Conservation (phyloP, 2,797 vertebrate species). For the Cirrhinus molitorella region DNA sequence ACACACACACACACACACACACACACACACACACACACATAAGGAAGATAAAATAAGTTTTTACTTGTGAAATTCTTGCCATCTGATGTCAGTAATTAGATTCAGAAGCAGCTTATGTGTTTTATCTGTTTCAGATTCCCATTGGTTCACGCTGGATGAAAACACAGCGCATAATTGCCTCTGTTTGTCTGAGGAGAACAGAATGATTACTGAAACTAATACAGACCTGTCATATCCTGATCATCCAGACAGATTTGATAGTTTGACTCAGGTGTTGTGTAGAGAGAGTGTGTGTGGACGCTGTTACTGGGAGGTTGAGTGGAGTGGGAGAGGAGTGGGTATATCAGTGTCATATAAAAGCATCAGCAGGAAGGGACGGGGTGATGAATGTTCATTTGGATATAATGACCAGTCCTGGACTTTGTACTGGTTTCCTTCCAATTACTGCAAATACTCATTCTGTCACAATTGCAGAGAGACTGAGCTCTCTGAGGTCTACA, state of each 20-base stretch:
- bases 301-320: constrained; percentile 32
- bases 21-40: background rate
- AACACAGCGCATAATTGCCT: background rate
- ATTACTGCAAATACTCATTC: constrained; percentile 28
- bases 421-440: constrained; percentile 19
- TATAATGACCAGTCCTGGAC: constrained; percentile 31
- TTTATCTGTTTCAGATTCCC: constrained; percentile 29
- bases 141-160: background rate
- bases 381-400: constrained; percentile 23
- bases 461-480: constrained; percentile 15
- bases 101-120: background rate
- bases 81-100: background rate
- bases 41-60: no score
- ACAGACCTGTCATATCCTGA: background rate
- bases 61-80: background rate
- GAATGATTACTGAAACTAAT: constrained; percentile 1
- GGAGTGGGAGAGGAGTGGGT: background rate
- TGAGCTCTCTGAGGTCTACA: background rate
- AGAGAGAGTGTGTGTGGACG: background rate
- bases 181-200: constrained; percentile 15
- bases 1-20: no score
- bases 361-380: background rate
- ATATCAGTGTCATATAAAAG: constrained; percentile 32
- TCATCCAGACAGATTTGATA: constrained; percentile 33
- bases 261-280: constrained; percentile 13